Percentiles rank a stretch among this genome's conserved stretches.
Evolutionary conservation across 2,797 vertebrate genomes (phyloP).

Genomic region (Clarias pachynema): DNA sequence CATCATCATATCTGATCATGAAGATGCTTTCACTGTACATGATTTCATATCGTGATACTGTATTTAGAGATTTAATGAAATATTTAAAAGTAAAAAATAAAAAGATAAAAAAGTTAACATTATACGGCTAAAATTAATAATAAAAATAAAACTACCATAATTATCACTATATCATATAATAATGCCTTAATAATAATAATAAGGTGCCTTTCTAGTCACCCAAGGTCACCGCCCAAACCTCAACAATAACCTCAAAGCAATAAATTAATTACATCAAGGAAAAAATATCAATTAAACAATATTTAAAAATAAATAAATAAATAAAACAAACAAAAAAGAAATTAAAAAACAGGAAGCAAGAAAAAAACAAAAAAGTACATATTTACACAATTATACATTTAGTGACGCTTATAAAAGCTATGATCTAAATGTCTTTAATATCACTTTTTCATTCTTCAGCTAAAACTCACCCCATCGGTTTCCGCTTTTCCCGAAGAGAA

Average conservation of each 20-base stretch:
- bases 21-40: neutral
- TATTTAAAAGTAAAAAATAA: too few relatives aligned
- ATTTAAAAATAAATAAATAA: too few relatives aligned
- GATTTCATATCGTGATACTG: neutral
- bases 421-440: neutral
- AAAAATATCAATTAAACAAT: too few relatives aligned
- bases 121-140: neutral
- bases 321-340: too few relatives aligned
- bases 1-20: neutral
- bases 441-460: neutral
- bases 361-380: neutral
- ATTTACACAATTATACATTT: neutral
- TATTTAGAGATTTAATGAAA: neutral
- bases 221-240: too few relatives aligned
- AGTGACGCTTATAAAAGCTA: neutral
- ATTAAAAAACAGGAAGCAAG: too few relatives aligned
- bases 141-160: neutral
- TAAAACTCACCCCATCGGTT: slow-evolving; percentile 84
- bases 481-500: slow-evolving; percentile 85
- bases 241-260: too few relatives aligned
- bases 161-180: neutral
- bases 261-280: too few relatives aligned
- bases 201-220: too few relatives aligned
- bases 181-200: neutral
- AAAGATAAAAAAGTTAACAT: neutral